Conservation (phyloP, 2,797 vertebrate species). For the Sebastes wilsoni region DNA sequence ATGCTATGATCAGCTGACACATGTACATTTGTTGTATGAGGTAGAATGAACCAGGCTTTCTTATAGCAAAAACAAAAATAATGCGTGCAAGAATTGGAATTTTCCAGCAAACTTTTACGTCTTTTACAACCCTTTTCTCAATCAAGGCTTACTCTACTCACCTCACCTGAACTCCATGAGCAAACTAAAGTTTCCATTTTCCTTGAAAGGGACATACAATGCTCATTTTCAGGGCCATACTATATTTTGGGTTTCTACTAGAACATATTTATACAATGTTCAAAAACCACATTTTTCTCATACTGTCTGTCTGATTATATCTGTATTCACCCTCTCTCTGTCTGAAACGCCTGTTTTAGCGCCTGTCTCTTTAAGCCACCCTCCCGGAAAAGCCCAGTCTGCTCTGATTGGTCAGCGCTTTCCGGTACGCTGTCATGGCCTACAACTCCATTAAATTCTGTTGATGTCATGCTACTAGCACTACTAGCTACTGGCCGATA, state of each 20-base stretch:
- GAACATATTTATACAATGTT: not conserved
- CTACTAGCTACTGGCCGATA: no score
- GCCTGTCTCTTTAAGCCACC: no score
- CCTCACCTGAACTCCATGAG: not conserved
- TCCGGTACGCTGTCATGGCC: no score
- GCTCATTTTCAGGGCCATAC: not conserved
- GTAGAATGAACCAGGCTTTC: not conserved
- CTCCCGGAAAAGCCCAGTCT: no score
- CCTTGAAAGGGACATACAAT: not conserved
- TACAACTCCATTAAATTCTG: no score
- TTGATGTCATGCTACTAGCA: no score
- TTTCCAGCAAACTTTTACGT: not conserved
- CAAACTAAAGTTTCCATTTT: not conserved
- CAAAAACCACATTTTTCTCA: fast-evolving
- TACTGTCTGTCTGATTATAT: not conserved
- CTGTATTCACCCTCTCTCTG: no score
- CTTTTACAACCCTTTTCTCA: not conserved
- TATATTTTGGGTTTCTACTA: not conserved
- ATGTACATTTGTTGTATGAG: not conserved
- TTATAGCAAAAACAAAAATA: not conserved
- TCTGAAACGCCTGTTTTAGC: no score
- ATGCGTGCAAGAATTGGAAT: not conserved
- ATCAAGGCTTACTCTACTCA: not conserved
- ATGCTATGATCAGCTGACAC: not conserved
- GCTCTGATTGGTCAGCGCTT: no score